Percentiles rank a stretch among this genome's conserved stretches.
These are phyloP conservation scores for Zingel zingel DNA, from an alignment of 2,113 vertebrate genomes.

Conservation along the genomic window DNA sequence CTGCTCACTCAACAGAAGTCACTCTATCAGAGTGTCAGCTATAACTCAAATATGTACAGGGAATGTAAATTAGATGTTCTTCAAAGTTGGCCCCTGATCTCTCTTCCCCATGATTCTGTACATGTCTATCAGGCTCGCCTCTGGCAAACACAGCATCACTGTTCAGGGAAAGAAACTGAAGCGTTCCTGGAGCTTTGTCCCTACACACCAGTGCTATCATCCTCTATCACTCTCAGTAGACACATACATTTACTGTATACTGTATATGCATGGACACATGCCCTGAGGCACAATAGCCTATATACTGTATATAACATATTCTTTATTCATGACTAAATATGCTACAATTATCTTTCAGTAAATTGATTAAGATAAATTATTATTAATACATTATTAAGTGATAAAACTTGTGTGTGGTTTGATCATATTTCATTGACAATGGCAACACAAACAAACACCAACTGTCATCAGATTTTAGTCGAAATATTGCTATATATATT, in stretches of 20 bases:
- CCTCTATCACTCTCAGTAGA: conserved; percentile 23
- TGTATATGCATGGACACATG: neutral
- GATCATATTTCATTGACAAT: neutral
- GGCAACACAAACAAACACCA: neutral
- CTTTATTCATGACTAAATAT: neutral
- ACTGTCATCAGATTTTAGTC: neutral
- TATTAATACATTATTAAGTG: no score
- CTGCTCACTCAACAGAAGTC: conserved; percentile 26
- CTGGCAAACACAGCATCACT: conserved; percentile 17
- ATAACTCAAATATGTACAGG: neutral
- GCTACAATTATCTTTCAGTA: no score
- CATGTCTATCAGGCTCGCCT: conserved; percentile 45
- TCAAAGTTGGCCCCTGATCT: conserved; percentile 27
- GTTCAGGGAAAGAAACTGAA: conserved; percentile 18
- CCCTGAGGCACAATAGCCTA: conserved; percentile 21
- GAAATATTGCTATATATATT: neutral
- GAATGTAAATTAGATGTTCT: conserved; percentile 46
- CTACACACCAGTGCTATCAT: conserved; percentile 7
- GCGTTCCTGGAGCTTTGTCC: conserved; percentile 17
- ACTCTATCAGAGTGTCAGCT: neutral
- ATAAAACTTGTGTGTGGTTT: neutral
- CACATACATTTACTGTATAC: neutral
- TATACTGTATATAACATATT: neutral
- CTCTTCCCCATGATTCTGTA: neutral
- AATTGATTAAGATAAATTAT: neutral